phyloP scores from a whole-genome alignment of 2,113 vertebrate species.

The Anoura caudifer region DNA sequence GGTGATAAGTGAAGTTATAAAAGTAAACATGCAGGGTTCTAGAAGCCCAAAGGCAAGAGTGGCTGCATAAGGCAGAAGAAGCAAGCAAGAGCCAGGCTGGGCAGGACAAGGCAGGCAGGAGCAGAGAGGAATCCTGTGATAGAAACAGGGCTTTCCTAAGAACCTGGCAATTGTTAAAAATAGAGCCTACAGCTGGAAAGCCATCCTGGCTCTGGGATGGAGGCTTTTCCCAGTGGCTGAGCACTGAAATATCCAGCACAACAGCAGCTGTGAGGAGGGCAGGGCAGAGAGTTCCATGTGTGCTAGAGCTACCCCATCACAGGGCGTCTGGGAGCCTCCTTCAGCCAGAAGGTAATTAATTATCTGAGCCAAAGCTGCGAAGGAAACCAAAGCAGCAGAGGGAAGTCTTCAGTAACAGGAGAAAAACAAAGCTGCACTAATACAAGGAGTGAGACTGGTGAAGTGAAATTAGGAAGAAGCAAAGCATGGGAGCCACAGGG shows the following conservation, averaged over 20 bases:
- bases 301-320: neutral
- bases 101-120: neutral
- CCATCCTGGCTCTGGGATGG: neutral
- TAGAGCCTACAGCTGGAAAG: neutral
- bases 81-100: neutral
- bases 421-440: neutral
- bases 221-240: neutral
- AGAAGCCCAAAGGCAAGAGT: too few relatives aligned
- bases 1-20: neutral
- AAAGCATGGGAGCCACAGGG: rapidly evolving
- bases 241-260: neutral
- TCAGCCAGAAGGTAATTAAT: neutral
- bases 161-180: slow-evolving; percentile 26
- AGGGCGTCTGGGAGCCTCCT: neutral
- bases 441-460: neutral
- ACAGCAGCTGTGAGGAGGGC: neutral
- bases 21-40: neutral
- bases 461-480: neutral
- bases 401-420: neutral
- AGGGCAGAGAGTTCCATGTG: neutral
- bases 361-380: neutral
- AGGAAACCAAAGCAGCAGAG: neutral
- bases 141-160: neutral
- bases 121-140: neutral
- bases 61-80: neutral